Evolutionary conservation across 2,113 vertebrate genomes (phyloP).

Genomic region (Thamnaconus septentrionalis): DNA sequence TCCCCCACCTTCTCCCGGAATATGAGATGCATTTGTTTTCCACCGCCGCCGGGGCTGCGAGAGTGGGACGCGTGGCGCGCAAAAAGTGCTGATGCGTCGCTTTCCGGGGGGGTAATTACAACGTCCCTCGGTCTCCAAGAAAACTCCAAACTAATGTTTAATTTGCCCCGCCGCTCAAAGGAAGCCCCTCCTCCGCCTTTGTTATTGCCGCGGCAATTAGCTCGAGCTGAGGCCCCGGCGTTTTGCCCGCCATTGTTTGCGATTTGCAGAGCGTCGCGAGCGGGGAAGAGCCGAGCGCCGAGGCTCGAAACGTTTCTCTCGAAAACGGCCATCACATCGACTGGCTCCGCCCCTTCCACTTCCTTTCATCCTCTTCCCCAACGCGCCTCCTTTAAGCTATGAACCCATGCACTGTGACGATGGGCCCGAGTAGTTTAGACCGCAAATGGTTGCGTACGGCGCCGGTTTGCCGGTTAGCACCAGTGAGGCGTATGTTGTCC

Average conservation of each 20-base stretch:
- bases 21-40: slow-evolving; percentile 71
- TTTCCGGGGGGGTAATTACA: slow-evolving; percentile 75
- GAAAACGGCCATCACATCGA: slow-evolving; percentile 14
- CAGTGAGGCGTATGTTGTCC: too few relatives aligned
- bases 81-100: slow-evolving; percentile 75
- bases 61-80: slow-evolving; percentile 58
- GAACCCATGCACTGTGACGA: too few relatives aligned
- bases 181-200: slow-evolving; percentile 62
- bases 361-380: neutral
- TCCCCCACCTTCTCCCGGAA: slow-evolving; percentile 44
- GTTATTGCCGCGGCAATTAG: slow-evolving; percentile 80
- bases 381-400: too few relatives aligned
- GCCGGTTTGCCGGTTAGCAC: too few relatives aligned
- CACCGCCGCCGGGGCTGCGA: slow-evolving; percentile 44
- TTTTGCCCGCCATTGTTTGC: slow-evolving; percentile 77
- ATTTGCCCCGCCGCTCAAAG: slow-evolving; percentile 74
- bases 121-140: slow-evolving; percentile 72
- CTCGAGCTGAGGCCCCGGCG: slow-evolving; percentile 67
- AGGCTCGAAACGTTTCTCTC: slow-evolving; percentile 39
- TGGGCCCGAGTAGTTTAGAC: too few relatives aligned
- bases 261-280: slow-evolving; percentile 74
- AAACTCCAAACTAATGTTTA: slow-evolving; percentile 77
- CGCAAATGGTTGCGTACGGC: too few relatives aligned
- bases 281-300: slow-evolving; percentile 64
- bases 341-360: slow-evolving; percentile 36